Evolutionary conservation across 2,888 invertebrate species (phyloP).

Genomic region (Graphium colonna): DNA sequence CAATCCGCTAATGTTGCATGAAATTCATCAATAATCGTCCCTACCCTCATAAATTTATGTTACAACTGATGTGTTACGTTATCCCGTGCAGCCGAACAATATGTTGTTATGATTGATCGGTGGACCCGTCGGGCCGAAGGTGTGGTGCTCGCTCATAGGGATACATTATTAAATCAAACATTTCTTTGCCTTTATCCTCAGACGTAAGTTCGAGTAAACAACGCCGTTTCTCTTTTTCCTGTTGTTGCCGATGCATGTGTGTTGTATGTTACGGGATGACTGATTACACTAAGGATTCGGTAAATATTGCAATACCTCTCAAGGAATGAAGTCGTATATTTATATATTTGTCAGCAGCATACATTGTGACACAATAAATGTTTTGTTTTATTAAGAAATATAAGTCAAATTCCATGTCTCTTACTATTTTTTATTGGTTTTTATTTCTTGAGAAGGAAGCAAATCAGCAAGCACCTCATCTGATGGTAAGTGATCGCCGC

Average conservation of each 20-base stretch:
- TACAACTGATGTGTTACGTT: conserved; percentile 37
- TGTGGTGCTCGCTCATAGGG: conserved; percentile 18
- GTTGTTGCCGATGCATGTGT: neutral
- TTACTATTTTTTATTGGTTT: too few relatives aligned
- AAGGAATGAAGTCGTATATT: too few relatives aligned
- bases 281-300: too few relatives aligned
- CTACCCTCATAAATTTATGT: conserved; percentile 44
- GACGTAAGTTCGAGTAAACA: neutral
- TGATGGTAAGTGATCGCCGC: too few relatives aligned
- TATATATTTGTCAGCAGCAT: too few relatives aligned
- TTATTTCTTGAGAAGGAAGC: too few relatives aligned
- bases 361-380: neutral
- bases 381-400: too few relatives aligned
- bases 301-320: too few relatives aligned
- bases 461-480: too few relatives aligned
- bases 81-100: conserved; percentile 41
- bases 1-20: conserved; percentile 55
- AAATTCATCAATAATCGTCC: conserved; percentile 44
- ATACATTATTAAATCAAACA: conserved; percentile 36
- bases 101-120: conserved; percentile 45
- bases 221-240: neutral
- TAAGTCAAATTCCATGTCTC: too few relatives aligned
- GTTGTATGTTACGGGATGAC: neutral
- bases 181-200: conserved; percentile 8
- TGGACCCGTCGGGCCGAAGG: conserved; percentile 22